Evolutionary conservation across 2,113 vertebrate species (phyloP), one percentile per base, ranked within the genome.

Genomic region (Eulacestoma nigropectus): DNA sequence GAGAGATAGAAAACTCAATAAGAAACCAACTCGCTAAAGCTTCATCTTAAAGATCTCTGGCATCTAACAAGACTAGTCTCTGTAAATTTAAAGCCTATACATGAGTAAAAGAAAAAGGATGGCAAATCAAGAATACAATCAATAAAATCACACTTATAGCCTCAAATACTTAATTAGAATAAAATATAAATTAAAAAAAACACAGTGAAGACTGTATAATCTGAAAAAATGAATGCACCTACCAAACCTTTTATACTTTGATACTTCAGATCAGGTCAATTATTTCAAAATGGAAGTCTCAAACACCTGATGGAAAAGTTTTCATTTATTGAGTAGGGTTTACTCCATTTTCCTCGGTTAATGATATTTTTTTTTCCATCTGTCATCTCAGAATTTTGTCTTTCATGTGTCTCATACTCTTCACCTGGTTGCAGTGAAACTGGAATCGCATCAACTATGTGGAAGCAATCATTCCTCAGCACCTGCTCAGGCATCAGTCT

Each of bases 401-500:
- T 95, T 94, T 96, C 86, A 75, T 6, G 6, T 4, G 15, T 87
- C 59, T 97, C 14, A 17, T 33, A 22, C 7, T 91, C 87, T 96
- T 96, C 95, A 96, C 19, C 27, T 35, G 35, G 56, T 49, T 96
- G 85, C 27, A 50, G 76, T 59, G 80, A 79, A 96, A 83, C 27
- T 87, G 95, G 78, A 82, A 84, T 77, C 4, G 0, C 60, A 49
- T 96, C 92, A 74, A 25, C 33, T 49, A 33, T 10, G 8, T 96
- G 91, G 84, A 98, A 98, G 95, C 81, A 98, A 75, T 98, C 96
- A 76, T 97, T 86, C 81, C 79, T 93, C 91, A 97, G 78, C 89
- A 98, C 97, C 82, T 98, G 96, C 41, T 98, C 97, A 67, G 97
- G 93, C 33, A 95, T 96, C 93, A 98, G 39, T 74, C 97, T 97